phyloP scores from a whole-genome alignment of 2,113 vertebrate genomes.

The Edolisoma coerulescens region DNA sequence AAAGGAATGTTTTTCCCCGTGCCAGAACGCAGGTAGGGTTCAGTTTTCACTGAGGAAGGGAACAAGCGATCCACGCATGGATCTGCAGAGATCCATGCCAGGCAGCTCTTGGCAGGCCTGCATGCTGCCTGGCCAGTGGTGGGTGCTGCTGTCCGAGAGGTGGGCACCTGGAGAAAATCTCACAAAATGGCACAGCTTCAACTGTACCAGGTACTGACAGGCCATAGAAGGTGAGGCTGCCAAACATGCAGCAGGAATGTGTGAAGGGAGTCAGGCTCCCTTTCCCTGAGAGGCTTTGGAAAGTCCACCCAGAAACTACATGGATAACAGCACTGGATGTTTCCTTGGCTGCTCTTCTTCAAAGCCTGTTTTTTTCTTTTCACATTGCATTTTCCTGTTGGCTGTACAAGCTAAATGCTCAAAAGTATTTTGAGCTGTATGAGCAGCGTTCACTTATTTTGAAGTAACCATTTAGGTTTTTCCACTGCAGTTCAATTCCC shows the following conservation, averaged over 20 bases:
- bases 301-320: background rate
- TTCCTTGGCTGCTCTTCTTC: background rate
- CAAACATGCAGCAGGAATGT: background rate
- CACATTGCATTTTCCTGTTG: background rate
- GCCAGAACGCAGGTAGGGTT: background rate
- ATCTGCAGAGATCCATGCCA: background rate
- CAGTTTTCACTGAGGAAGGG: background rate
- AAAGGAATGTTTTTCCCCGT: background rate
- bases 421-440: background rate
- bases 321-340: background rate
- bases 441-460: background rate
- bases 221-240: background rate
- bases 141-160: background rate
- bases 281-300: background rate
- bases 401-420: background rate
- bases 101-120: background rate
- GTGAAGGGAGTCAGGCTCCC: background rate
- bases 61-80: accelerated
- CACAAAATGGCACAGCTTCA: background rate
- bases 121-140: accelerated
- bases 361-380: background rate
- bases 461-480: background rate
- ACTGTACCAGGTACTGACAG: background rate
- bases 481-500: background rate
- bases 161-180: background rate